Conservation (phyloP, 2,888 invertebrate genomes). For the Coremacera marginata region DNA sequence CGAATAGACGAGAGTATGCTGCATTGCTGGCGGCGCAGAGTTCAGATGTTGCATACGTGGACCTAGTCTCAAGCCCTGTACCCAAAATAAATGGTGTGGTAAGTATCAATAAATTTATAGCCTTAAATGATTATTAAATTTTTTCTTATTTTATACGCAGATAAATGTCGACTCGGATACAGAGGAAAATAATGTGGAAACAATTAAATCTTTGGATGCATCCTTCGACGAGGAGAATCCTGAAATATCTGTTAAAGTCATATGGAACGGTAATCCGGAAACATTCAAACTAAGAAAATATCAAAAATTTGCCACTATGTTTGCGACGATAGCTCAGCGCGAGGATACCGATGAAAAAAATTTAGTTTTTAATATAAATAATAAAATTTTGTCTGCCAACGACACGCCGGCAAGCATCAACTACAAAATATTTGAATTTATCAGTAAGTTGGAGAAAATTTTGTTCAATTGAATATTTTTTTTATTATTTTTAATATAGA, state of each 20-base stretch:
- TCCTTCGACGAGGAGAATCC: constrained; percentile 60
- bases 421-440: constrained; percentile 58
- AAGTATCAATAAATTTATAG: constrained; percentile 36
- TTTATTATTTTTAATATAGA: constrained; percentile 44
- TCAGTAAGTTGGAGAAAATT: constrained; percentile 52
- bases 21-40: constrained; percentile 55
- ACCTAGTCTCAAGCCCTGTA: constrained; percentile 56
- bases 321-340: constrained; percentile 57
- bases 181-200: constrained; percentile 38
- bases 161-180: constrained; percentile 56
- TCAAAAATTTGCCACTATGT: constrained; percentile 61
- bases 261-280: constrained; percentile 60
- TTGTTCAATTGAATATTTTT: background rate
- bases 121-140: no score
- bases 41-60: constrained; percentile 53
- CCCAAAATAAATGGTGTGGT: constrained; percentile 58
- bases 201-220: constrained; percentile 31
- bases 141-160: constrained; percentile 41
- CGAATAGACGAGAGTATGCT: constrained; percentile 46
- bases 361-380: constrained; percentile 58
- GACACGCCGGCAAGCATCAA: constrained; percentile 61
- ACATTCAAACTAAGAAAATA: constrained; percentile 57
- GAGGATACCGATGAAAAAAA: constrained; percentile 53
- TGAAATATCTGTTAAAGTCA: constrained; percentile 56
- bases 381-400: constrained; percentile 52